Evolutionary conservation across 2,113 vertebrate species (phyloP), one percentile per base, ranked within the genome.

Genomic region (Scartelaos histophorus): DNA sequence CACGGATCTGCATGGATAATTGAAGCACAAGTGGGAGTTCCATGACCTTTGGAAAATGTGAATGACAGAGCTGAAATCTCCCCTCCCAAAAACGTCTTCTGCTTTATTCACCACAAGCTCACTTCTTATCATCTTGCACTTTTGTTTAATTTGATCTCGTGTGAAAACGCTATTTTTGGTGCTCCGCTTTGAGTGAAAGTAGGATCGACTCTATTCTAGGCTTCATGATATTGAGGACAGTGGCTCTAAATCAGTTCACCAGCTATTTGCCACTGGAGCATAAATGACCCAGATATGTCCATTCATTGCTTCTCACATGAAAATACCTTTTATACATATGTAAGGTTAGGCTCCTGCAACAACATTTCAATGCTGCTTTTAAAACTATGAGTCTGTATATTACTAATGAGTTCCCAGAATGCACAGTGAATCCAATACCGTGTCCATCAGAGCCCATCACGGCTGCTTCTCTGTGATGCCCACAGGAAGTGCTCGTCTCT

Each of bases 171-270:
- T 66, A 47, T 66, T 81, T 78, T 70, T 75, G 34, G 60, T 71
- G 70, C 71, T 83, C 69, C 70, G 65, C 74, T 51, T 71, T 21
- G 9, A 46, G 7, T 72, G 66, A 74, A 87, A 79, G 76, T 47
- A 70, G 85, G 82, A 88, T 82, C 82, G 83, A 75, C 72, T 81
- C 69, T 79, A 74, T 84, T 84, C 80, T 83, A 72, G 67, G 74
- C 64, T 75, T 84, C 70, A 75, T 74, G 75, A 73, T 77, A 69
- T 88, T 73, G 72, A 86, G 83, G 74, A 56, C 76, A 67, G 75
- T 25, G 34, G 43, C 71, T 70, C 35, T 58, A 67, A 69, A 69
- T 64, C 73, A 69, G 49, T 76, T 79, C 69, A 72, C 79, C 78
- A 81, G 45, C 57, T 68, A 69, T 76, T 53, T 60, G 46, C 45